These are phyloP conservation scores for Nannospalax galili DNA, from an alignment of 2,113 vertebrate species.

Conservation along the genomic window DNA sequence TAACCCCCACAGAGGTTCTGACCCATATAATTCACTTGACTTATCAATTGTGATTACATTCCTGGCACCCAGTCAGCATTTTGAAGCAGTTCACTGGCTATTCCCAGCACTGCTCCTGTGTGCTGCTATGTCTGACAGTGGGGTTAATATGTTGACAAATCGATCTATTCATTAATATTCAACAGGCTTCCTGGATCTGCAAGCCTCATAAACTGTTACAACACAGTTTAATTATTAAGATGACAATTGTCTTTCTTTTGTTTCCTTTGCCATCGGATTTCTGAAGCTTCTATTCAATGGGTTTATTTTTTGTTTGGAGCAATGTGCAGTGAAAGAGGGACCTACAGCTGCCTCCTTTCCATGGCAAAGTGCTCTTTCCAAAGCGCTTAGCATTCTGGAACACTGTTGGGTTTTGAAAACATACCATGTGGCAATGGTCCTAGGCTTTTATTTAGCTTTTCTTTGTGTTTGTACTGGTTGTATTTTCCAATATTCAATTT, in stretches of 20 bases:
- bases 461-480: constrained; percentile 73
- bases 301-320: constrained; percentile 79
- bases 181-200: constrained; percentile 67
- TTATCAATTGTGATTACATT: constrained; percentile 14
- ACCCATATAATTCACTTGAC: constrained; percentile 16
- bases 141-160: constrained; percentile 81
- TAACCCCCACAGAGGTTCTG: neutral
- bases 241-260: constrained; percentile 79
- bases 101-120: neutral
- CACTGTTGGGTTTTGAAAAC: constrained; percentile 73
- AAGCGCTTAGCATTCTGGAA: constrained; percentile 75
- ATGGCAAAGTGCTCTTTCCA: constrained; percentile 76
- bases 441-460: constrained; percentile 76
- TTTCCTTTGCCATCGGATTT: constrained; percentile 66
- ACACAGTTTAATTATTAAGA: constrained; percentile 81
- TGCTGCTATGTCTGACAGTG: constrained; percentile 71
- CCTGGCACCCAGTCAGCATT: neutral
- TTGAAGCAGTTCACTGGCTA: constrained; percentile 47
- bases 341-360: constrained; percentile 78
- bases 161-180: constrained; percentile 80
- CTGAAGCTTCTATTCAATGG: constrained; percentile 75
- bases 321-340: constrained; percentile 71
- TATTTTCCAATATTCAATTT: constrained; percentile 70
- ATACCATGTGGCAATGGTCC: constrained; percentile 69
- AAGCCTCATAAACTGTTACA: constrained; percentile 75